phyloP scores from a whole-genome alignment of 2,113 vertebrate genomes.

The Gymnogyps californianus region DNA sequence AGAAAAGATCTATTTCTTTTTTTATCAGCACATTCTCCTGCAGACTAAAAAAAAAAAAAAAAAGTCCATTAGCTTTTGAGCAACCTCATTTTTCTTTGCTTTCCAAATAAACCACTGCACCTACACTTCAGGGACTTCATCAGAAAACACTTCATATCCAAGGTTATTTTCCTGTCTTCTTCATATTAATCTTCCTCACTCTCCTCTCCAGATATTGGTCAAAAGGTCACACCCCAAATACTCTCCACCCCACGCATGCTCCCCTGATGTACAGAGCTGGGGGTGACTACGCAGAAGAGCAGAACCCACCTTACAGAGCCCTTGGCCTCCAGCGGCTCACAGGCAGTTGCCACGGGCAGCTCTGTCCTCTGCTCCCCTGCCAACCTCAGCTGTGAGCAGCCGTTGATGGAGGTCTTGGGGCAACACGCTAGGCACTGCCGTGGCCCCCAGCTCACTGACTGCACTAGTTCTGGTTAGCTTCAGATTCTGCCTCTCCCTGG shows the following conservation, averaged over 20 bases:
- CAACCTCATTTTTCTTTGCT: slow-evolving; percentile 70
- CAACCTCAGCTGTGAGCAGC: background rate
- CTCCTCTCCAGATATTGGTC: background rate
- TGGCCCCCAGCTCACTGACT: background rate
- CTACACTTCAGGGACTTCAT: slow-evolving; percentile 4
- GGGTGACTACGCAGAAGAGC: background rate
- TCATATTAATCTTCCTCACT: background rate
- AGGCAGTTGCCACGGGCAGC: background rate
- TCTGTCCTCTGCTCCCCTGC: background rate
- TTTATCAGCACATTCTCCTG: slow-evolving; percentile 63
- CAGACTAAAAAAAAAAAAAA: background rate
- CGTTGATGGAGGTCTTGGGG: background rate
- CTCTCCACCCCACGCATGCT: background rate
- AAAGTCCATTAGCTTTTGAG: slow-evolving; percentile 61
- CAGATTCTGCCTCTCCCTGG: background rate
- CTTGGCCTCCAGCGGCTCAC: background rate
- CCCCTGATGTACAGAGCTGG: background rate
- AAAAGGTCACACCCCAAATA: background rate
- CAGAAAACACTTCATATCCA: background rate
- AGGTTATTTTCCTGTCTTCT: background rate
- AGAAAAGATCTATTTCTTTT: slow-evolving; percentile 67
- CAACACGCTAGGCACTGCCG: background rate
- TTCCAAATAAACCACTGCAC: slow-evolving; percentile 66
- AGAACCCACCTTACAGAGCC: background rate
- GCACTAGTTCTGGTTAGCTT: background rate